phyloP scores from a whole-genome alignment of 1,140 invertebrate genomes.

The Schlechtendalia chinensis region DNA sequence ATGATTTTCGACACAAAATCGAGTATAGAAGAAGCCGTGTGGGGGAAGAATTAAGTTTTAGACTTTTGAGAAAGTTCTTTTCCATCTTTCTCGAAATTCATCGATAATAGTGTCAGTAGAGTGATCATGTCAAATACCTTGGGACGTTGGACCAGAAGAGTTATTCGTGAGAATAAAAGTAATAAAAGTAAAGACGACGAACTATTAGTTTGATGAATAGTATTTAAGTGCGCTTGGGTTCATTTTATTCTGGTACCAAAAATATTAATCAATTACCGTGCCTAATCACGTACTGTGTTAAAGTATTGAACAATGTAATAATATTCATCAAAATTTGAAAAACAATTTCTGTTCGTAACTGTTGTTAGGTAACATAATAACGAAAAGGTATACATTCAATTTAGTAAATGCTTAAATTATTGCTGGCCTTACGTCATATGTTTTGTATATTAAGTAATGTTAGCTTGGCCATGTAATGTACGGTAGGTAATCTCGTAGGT shows the following conservation, averaged over 20 bases:
- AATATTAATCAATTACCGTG: slow-evolving; percentile 2
- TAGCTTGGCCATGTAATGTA: no score
- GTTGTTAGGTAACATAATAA: no score
- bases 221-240: not conserved
- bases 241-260: not conserved
- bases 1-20: not conserved
- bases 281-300: not conserved
- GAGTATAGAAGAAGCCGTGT: not conserved
- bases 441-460: no score
- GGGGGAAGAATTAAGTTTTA: not conserved
- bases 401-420: no score
- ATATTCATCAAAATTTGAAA: no score
- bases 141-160: not conserved
- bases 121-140: not conserved
- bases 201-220: not conserved
- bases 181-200: not conserved
- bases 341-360: no score
- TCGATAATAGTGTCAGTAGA: slow-evolving; percentile 1
- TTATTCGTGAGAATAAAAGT: not conserved
- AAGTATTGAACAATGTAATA: not conserved
- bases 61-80: not conserved
- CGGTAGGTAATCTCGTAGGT: no score
- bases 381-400: no score
- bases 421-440: no score
- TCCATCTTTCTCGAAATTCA: not conserved